A percentile compares a stretch with the other conserved stretches of the same genome.
phyloP scores from a whole-genome alignment of 1,140 invertebrate species.

The Uloborus diversus region DNA sequence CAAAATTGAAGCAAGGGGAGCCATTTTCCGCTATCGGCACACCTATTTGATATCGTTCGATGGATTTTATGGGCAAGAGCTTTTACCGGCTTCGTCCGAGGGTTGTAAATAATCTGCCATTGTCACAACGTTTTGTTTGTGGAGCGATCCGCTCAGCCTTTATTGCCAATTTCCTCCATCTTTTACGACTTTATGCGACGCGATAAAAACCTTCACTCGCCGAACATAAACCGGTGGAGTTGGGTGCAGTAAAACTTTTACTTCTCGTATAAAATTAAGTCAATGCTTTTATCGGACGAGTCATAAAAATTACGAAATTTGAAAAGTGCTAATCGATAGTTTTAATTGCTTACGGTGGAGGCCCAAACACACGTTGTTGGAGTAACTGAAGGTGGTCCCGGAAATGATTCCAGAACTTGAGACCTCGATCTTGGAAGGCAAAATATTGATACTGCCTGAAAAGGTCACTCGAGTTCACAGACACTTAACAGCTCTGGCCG shows the following conservation, averaged over 20 bases:
- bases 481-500: too few relatives aligned
- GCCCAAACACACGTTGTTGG: too few relatives aligned
- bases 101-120: slow-evolving; percentile 52
- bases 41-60: slow-evolving; percentile 52
- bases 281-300: slow-evolving; percentile 34
- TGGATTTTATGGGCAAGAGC: slow-evolving; percentile 45
- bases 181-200: slow-evolving; percentile 50
- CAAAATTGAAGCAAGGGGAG: slow-evolving; percentile 35
- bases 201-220: slow-evolving; percentile 51
- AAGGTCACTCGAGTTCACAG: too few relatives aligned
- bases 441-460: too few relatives aligned
- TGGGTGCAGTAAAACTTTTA: slow-evolving; percentile 48
- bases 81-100: slow-evolving; percentile 40
- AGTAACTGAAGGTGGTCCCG: too few relatives aligned
- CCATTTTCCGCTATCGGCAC: slow-evolving; percentile 50
- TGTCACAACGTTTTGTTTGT: slow-evolving; percentile 55
- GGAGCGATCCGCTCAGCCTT: slow-evolving; percentile 41
- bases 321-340: slow-evolving; percentile 43
- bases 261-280: slow-evolving; percentile 50
- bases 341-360: slow-evolving; percentile 24
- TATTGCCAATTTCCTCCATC: slow-evolving; percentile 43
- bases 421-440: too few relatives aligned
- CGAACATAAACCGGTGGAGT: slow-evolving; percentile 39
- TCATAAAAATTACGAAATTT: slow-evolving; percentile 54
- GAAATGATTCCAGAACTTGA: too few relatives aligned